These are phyloP conservation scores for Rhea pennata DNA, from an alignment of 2,113 vertebrate genomes.

Conservation along the genomic window DNA sequence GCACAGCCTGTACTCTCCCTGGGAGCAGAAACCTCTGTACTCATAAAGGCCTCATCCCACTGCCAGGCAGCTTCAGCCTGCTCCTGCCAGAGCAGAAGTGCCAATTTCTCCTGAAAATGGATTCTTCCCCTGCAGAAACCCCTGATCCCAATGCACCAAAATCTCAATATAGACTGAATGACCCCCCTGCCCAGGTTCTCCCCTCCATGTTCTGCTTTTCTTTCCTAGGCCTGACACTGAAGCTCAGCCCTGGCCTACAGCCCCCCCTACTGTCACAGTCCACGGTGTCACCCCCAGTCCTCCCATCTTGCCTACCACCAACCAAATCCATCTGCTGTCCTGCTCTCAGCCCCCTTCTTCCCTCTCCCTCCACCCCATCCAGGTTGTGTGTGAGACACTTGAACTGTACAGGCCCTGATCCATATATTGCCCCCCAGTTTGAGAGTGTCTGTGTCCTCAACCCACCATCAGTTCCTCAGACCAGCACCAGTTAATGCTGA, in stretches of 20 bases:
- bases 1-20: background rate
- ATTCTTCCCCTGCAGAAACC: background rate
- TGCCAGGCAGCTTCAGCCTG: background rate
- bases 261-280: background rate
- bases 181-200: background rate
- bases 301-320: background rate
- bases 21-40: background rate
- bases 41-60: background rate
- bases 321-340: background rate
- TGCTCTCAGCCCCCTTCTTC: background rate
- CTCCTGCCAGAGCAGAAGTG: background rate
- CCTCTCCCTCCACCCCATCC: no score
- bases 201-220: background rate
- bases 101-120: background rate
- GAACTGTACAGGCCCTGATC: background rate
- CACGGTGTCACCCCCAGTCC: background rate
- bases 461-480: background rate
- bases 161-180: background rate
- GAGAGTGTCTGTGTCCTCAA: background rate
- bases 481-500: background rate
- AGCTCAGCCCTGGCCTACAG: background rate
- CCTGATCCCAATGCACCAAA: background rate
- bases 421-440: background rate
- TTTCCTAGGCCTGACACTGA: no score
- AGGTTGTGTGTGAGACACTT: background rate